Percentiles rank a stretch among this genome's conserved stretches.
These are phyloP conservation scores for Junco hyemalis DNA, from an alignment of 2,113 vertebrate genomes.

Conservation along the genomic window DNA sequence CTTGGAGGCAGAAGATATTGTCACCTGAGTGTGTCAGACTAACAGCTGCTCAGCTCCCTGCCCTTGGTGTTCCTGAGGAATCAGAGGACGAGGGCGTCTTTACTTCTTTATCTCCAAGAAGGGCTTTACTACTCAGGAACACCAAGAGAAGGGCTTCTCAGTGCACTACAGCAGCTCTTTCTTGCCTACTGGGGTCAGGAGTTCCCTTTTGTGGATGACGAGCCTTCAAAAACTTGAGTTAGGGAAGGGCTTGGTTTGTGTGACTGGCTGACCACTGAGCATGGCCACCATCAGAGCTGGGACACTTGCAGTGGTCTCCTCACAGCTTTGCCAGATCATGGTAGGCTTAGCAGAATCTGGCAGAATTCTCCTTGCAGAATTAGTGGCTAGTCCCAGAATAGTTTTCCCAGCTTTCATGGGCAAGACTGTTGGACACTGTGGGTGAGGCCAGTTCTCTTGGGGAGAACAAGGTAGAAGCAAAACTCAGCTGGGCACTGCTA, in stretches of 20 bases:
- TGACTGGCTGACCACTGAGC: background rate
- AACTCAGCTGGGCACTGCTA: background rate
- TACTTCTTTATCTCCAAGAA: background rate
- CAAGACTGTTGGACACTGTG: background rate
- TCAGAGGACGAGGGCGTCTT: background rate
- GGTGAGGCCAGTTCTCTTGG: background rate
- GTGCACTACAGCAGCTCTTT: background rate
- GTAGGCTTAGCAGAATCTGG: background rate
- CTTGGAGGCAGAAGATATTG: background rate
- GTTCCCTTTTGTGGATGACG: background rate
- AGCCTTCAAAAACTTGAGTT: background rate
- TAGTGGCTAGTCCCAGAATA: background rate
- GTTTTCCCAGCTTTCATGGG: background rate
- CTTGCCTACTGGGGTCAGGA: background rate
- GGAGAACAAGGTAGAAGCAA: background rate
- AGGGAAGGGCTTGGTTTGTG: background rate
- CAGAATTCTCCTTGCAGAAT: background rate
- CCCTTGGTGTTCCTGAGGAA: background rate
- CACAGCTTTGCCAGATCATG: background rate
- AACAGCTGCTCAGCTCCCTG: background rate
- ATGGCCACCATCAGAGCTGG: background rate
- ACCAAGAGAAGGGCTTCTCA: background rate
- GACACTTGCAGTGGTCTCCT: background rate
- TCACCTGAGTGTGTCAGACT: background rate
- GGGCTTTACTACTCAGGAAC: background rate